Evolutionary conservation across 2,113 vertebrate genomes (phyloP).

Genomic region (Pelmatolapia mariae): DNA sequence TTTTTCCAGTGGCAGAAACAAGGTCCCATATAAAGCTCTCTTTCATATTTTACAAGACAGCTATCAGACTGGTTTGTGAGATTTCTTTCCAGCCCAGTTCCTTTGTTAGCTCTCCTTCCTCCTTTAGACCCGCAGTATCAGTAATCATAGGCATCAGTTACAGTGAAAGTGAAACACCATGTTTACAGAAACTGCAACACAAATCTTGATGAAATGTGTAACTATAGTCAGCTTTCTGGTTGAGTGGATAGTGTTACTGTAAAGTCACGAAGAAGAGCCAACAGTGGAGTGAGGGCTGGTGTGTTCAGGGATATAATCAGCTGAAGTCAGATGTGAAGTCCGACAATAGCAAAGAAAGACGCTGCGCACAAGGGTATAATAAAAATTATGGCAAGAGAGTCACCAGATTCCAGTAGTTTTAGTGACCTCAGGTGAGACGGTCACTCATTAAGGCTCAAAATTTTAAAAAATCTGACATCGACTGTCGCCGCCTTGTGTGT

Average conservation of each 20-base stretch:
- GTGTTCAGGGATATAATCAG: neutral
- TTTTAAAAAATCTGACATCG: accelerated
- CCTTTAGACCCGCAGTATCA: neutral
- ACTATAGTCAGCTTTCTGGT: neutral
- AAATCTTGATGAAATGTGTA: neutral
- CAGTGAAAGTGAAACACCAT: neutral
- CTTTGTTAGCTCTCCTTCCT: neutral
- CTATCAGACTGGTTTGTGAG: neutral
- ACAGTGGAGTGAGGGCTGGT: neutral
- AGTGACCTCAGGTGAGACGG: neutral
- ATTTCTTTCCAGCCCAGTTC: neutral
- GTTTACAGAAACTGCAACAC: neutral
- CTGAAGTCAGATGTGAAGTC: neutral
- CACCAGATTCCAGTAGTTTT: neutral
- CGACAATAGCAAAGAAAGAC: neutral
- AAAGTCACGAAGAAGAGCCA: neutral
- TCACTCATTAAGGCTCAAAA: neutral
- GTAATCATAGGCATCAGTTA: neutral
- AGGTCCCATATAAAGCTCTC: neutral
- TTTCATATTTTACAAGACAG: neutral
- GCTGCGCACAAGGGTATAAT: neutral
- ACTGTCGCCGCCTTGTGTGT: neutral
- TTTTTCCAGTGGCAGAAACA: neutral
- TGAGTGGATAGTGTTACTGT: neutral
- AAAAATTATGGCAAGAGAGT: neutral